Evolutionary conservation across 1,140 invertebrate genomes (phyloP).

Genomic region (Zophobas morio): DNA sequence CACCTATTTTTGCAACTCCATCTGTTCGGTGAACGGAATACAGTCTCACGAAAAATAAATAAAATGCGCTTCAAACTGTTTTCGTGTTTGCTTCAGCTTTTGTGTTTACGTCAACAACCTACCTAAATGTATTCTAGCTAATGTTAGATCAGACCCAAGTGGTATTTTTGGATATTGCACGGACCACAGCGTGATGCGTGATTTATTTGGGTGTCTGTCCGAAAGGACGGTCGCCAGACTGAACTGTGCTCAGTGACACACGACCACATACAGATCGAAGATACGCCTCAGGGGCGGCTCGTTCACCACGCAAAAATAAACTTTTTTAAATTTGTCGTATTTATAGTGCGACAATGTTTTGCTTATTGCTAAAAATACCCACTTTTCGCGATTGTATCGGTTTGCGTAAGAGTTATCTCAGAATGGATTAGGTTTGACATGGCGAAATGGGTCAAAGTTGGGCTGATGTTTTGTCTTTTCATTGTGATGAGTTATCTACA

Average conservation of each 20-base stretch:
- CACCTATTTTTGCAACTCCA: too few species aligned
- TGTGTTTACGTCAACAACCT: neutral
- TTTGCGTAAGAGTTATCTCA: too few species aligned
- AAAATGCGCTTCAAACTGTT: too few species aligned
- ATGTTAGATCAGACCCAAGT: neutral
- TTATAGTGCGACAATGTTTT: neutral
- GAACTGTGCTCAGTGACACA: constrained; percentile 29
- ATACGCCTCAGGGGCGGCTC: constrained; percentile 11
- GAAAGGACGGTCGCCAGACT: constrained; percentile 26
- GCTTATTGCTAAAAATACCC: neutral
- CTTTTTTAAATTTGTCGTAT: neutral
- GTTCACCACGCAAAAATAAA: neutral
- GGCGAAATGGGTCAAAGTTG: too few species aligned
- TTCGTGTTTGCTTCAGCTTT: neutral
- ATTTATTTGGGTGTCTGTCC: constrained; percentile 40
- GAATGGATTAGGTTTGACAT: too few species aligned
- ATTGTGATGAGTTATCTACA: too few species aligned
- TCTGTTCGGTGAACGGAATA: too few species aligned
- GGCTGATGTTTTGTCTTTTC: too few species aligned
- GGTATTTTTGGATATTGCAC: constrained; percentile 24
- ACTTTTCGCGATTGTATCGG: too few species aligned
- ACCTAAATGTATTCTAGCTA: neutral
- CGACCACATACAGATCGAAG: constrained; percentile 18
- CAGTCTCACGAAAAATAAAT: too few species aligned
- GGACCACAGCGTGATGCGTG: neutral